Evolutionary conservation across 2,888 invertebrate species (phyloP).

Genomic region (Calameuta idolon): DNA sequence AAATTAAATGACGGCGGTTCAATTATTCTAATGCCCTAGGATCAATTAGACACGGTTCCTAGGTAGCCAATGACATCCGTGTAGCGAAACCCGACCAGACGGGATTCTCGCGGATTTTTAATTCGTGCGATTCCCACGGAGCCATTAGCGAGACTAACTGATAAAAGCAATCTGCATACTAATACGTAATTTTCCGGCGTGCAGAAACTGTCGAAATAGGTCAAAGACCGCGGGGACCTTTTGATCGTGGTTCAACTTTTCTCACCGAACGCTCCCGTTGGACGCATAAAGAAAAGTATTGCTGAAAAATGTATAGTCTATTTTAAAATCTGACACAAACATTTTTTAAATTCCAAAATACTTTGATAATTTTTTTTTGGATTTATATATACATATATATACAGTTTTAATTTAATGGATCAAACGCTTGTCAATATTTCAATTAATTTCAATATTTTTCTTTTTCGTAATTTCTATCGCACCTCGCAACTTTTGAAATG

Average conservation of each 20-base stretch:
- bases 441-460: too few relatives aligned
- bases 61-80: background rate
- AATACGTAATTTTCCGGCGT: conserved; percentile 6
- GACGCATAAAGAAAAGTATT: background rate
- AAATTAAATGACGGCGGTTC: conserved; percentile 1
- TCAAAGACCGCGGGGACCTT: conserved; percentile 9
- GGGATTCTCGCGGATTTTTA: background rate
- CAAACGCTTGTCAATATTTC: too few relatives aligned
- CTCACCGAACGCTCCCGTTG: background rate
- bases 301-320: too few relatives aligned
- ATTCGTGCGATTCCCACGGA: conserved; percentile 5
- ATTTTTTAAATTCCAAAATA: too few relatives aligned
- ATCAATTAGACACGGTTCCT: conserved; percentile 7
- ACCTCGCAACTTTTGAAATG: too few relatives aligned
- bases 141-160: conserved; percentile 13
- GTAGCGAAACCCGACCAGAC: background rate
- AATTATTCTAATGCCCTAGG: conserved; percentile 17
- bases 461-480: too few relatives aligned
- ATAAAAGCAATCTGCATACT: conserved; percentile 12
- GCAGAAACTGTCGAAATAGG: conserved; percentile 5
- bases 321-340: too few relatives aligned
- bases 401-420: too few relatives aligned
- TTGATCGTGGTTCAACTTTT: conserved; percentile 3
- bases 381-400: too few relatives aligned
- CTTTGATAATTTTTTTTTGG: too few relatives aligned